Base-by-base conservation (phyloP, 2,797 vertebrate genomes). In the Clamator glandarius region DNA sequence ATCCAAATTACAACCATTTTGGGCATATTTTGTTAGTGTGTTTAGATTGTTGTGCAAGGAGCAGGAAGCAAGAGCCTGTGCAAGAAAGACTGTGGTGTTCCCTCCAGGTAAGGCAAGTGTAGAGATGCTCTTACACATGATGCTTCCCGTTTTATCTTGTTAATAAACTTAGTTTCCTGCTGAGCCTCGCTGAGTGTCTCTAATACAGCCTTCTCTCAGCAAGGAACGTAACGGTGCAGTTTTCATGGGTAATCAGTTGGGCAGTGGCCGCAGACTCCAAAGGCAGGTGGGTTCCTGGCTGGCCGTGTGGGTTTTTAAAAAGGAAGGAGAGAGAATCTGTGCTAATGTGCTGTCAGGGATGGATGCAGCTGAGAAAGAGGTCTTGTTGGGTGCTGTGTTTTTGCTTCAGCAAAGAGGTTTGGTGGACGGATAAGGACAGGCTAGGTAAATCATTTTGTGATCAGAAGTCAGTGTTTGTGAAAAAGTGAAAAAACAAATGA, bases 141-240 rank as follows among this genome's bases (percentile, higher is more conserved):
- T 12, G 82, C 42, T 94, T 78, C 72, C 73, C 76, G 51, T 91
- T 94, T 78, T n/a, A n/a, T n/a, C 84, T 86, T 78, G 70, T 72
- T 94, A 95, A 96, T 81, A 84, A 91, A 94, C 72, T 12, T 75
- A 46, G 64, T 48, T 89, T 89, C 89, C 95, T 2, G 7, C 82
- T 88, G 87, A 75, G 82, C 79, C 79, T 89, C 21, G 1, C 73
- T 44, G 76, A 83, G 54, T 25, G 42, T 72, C 84, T 85, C 33
- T 70, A 73, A 70, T 10, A 39, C 26, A 66, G 62, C 69, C 31
- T 91, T 17, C 61, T 86, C 84, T 79, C 20, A 1, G 48, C 6
- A 12, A 92, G 84, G 57, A 87, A 50, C 39, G 46, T 81, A 83
- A 84, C 73, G 87, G 76, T 59, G 70, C 63, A 5, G n/a, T 70